Conservation (phyloP, 1,140 invertebrate species). For the Probaryconus sp. region DNA sequence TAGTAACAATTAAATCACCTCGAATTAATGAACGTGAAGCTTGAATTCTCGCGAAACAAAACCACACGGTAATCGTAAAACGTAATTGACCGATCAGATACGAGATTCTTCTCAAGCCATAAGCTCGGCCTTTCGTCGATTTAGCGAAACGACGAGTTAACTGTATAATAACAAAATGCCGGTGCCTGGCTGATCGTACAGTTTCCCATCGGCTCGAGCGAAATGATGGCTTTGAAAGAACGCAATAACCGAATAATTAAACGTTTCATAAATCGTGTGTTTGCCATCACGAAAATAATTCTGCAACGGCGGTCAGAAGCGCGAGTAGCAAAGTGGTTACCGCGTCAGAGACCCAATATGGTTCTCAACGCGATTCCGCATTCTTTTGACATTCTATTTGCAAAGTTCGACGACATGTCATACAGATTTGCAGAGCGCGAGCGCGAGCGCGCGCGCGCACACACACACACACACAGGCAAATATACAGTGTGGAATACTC, state of each 20-base stretch:
- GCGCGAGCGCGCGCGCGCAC: neutral
- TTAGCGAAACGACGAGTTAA: too few species aligned
- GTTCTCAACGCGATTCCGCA: constrained; percentile 41
- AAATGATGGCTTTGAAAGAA: constrained; percentile 4
- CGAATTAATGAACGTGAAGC: too few species aligned
- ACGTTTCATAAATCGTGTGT: constrained; percentile 28
- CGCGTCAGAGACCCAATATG: constrained; percentile 18
- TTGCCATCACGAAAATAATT: constrained; percentile 1
- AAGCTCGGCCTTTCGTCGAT: too few species aligned
- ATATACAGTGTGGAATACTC: too few species aligned
- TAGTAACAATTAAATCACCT: too few species aligned
- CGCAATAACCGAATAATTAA: constrained; percentile 25
- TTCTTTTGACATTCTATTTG: constrained; percentile 33
- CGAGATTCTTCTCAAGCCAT: too few species aligned
- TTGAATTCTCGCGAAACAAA: too few species aligned
- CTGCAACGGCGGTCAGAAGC: neutral
- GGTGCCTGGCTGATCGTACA: too few species aligned
- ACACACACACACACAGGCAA: constrained; percentile 2
- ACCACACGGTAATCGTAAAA: too few species aligned
- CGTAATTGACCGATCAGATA: too few species aligned
- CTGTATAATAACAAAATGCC: too few species aligned
- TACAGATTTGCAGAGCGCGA: constrained; percentile 8
- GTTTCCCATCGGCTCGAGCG: too few species aligned
- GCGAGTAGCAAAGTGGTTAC: constrained; percentile 13
- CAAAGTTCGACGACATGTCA: constrained; percentile 46